Evolutionary conservation across 2,797 vertebrate genomes (phyloP), one percentile per base, ranked within the genome.

Genomic region (Craterocephalus amniculus): DNA sequence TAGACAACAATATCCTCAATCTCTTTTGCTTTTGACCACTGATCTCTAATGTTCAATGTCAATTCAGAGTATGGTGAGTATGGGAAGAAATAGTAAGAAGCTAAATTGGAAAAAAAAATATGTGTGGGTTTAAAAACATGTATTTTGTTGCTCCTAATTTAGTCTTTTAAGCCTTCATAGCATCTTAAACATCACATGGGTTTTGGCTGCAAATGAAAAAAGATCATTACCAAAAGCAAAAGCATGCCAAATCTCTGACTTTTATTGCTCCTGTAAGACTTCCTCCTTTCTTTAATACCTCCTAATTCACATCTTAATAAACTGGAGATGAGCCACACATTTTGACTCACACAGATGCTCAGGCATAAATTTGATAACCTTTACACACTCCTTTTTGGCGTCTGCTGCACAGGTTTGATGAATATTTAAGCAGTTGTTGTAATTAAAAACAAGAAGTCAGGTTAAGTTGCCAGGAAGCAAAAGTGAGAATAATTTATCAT

Each of bases 371-470:
- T 57, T 63, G 61, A 58, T 35, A 54, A 43, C 58, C n/a, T 71
- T 56, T 54, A 64, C 64, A 36, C 31, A 20, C 29, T 48, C 34
- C 36, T 62, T 66, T 72, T 69, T 78, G 70, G 48, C 58, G 49
- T 24, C 70, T 38, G 64, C 52, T 68, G 18, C 52, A 51, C 34
- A 45, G 64, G 32, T 72, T 72, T 68, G 60, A 48, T 60, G 60
- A 58, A 67, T 56, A 62, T 72, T 68, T 68, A 59, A 64, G 55
- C 26, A 14, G 26, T 62, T 55, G 48, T 31, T 48, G 60, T 68
- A 69, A 64, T 69, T 51, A 73, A 63, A 34, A 65, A 68, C 10
- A 20, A 54, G 61, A 69, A 63, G 60, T 72, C 60, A 48, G 48
- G 55, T 32, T 40, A 13, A 68, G 71, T 43, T 65, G 38, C 49